phyloP scores from a whole-genome alignment of 2,113 vertebrate species.

The Hemibates koningsi region DNA sequence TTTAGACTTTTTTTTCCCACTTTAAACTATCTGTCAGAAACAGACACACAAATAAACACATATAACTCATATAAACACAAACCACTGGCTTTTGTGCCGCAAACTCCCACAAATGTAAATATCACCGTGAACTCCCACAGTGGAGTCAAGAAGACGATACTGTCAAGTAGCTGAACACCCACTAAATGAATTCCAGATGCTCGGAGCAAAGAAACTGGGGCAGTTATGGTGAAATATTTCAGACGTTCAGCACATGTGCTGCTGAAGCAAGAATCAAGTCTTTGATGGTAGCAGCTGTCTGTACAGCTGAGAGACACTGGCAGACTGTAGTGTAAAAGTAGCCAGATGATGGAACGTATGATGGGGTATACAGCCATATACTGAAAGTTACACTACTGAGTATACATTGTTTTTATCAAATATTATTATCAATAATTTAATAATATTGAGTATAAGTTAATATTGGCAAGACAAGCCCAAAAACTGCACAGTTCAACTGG shows the following conservation, averaged over 20 bases:
- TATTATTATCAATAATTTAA: neutral
- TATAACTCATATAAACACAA: neutral
- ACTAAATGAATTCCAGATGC: constrained; percentile 60
- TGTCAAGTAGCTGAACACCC: constrained; percentile 37
- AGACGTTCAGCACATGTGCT: constrained; percentile 11
- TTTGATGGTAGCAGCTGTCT: constrained; percentile 9
- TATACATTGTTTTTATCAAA: neutral
- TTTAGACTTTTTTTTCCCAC: neutral
- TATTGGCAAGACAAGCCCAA: neutral
- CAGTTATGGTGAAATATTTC: constrained; percentile 15
- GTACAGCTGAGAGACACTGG: neutral
- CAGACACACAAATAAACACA: neutral
- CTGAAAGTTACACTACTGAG: neutral
- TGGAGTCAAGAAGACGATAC: constrained; percentile 8
- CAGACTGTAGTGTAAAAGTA: neutral
- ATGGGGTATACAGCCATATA: neutral
- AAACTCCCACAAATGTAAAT: constrained; percentile 28
- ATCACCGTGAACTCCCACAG: neutral
- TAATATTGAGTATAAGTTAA: neutral
- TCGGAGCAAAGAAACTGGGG: constrained; percentile 26
- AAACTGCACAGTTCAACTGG: neutral
- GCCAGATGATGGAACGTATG: neutral
- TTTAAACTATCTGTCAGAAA: neutral
- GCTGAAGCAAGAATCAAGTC: neutral
- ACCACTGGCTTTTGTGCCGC: neutral